Evolutionary conservation across 2,888 invertebrate genomes (phyloP), one percentile per base, ranked within the genome.

Genomic region (Nebria brevicollis): DNA sequence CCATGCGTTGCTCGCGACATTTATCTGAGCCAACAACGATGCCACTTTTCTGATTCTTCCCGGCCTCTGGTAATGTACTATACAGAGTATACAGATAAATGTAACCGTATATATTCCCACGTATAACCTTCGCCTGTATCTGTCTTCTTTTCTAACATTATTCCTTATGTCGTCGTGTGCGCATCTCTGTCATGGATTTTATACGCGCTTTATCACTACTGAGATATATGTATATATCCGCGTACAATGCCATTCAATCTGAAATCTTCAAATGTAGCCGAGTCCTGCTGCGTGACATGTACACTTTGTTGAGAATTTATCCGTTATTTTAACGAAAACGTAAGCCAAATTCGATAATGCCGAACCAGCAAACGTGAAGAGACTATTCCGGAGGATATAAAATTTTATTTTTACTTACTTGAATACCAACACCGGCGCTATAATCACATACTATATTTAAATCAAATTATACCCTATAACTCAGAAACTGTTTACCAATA

Each of bases 251-350:
- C 75, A 75, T 79, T 79, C 79, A 79, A 79, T 79, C 79, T 79
- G 79, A 79, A 79, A 79, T 79, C 79, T 79, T 79, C 79, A 79
- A 79, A 79, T 74, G 79, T 74, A 74, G 73, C 42, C 26, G 13
- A 41, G 34, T 72, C 34, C 42, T 66, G 77, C 73, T 73, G 41
- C 73, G 66, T 79, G 79, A 79, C 79, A 73, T 79, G 79, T 79
- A 74, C 79, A 79, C 79, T 79, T 79, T 79, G 79, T 75, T 66
- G 74, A 66, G 75, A 79, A 79, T 79, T 79, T 79, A 79, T 79
- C 75, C 73, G 79, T 79, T 79, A 79, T 79, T 79, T 79, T 79
- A 79, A 73, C 72, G 79, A 74, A 54, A 54, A 54, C 54, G 54
- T 54, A 54, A 54, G 54, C 72, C 77, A 77, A 72, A 72, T 77